Evolutionary conservation across 1,140 invertebrate species (phyloP), one percentile per base, ranked within the genome.

Genomic region (Apis florea): DNA sequence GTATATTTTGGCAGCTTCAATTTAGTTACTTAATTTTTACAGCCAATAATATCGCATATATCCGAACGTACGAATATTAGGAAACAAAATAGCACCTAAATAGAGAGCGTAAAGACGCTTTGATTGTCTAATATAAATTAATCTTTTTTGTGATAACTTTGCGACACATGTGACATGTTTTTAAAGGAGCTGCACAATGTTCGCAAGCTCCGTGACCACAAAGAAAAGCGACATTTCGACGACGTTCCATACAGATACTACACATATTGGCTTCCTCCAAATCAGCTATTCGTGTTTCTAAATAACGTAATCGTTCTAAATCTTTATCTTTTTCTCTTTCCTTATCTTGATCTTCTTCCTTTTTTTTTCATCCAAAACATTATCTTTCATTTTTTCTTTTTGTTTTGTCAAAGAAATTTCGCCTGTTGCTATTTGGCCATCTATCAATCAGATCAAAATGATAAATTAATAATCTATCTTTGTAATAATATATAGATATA

Each of bases 111-210:
- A 59, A 8, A 63, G 21, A 26, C 17, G 10, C 24, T 40, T 54
- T 51, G 51, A 75, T 79, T 75, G 51, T 79, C 74, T 94, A 96
- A 91, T 96, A 97, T 51, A 98, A 94, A 93, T 97, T 97, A 85
- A 98, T 98, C 91, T 97, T 98, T 91, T 97, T 97, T 21, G 96
- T 96, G 90, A 98, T 98, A 12, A 96, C 96, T 93, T 97, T 97
- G 56, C 98, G 95, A 94, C 98, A 98, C 97, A 98, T 98, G 93
- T 98, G 98, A 94, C 98, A 98, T 12, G 95, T 97, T 89, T 95
- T 96, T 3, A 98, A 93, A 2, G 97, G 96, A 75, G 96, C 95
- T 1, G 97, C 96, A 90, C 98, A 98, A 70, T 96, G 95, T 53
- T 96, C 95, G 93, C 98, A 98, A 10, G 97, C 96, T 24, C 96